Conservation (phyloP, 2,113 vertebrate species). For the Edolisoma coerulescens region DNA sequence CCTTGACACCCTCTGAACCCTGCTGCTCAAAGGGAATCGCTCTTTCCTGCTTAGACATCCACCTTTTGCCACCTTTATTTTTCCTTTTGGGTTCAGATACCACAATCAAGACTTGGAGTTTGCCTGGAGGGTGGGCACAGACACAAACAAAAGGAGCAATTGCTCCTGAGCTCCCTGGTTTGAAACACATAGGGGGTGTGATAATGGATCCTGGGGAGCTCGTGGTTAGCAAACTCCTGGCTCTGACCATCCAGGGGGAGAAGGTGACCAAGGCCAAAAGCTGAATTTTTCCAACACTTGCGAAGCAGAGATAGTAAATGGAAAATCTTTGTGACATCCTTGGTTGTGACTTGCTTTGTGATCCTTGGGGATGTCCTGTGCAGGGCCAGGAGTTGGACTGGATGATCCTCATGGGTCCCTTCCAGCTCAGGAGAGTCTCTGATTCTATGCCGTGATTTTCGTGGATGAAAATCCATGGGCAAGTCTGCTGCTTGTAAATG, state of each 20-base stretch:
- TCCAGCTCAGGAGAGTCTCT: background rate
- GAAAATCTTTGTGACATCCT: background rate
- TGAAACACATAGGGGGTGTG: background rate
- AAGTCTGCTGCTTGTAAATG: background rate
- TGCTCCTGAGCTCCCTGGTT: background rate
- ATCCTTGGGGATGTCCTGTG: background rate
- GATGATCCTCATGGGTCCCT: accelerated
- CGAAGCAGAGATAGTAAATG: background rate
- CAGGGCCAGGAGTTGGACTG: background rate
- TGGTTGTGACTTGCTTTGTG: background rate
- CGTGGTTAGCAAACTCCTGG: background rate
- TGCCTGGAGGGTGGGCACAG: background rate
- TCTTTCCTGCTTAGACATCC: background rate
- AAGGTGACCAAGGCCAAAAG: background rate
- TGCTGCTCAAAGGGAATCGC: background rate
- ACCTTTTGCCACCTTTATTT: background rate
- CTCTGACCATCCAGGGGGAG: background rate
- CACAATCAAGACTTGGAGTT: background rate
- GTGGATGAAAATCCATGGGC: background rate
- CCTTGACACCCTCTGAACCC: background rate
- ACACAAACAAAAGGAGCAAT: background rate
- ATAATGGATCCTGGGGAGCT: background rate
- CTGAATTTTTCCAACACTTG: background rate
- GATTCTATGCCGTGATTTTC: background rate
- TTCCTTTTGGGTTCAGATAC: background rate